Base-by-base conservation (phyloP, 1,140 invertebrate genomes). In the Gryon sp. region DNA sequence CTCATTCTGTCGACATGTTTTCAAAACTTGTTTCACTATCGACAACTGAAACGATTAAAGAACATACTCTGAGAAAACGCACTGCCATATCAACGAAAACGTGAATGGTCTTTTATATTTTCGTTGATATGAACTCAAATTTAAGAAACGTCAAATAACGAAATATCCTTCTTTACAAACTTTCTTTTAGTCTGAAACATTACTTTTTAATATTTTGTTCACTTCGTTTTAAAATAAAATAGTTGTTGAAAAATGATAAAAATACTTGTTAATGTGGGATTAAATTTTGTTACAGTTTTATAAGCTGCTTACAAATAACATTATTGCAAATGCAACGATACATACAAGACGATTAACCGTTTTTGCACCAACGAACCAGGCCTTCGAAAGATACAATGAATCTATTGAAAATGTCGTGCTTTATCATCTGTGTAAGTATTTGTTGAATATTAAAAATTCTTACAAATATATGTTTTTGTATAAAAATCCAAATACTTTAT, bases 401-500 rank as follows among this genome's bases (percentile, higher is more conserved):
- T 89, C 80, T 57, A 89, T 84, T 74, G 90, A 90, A 45, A 91
- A 91, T 57, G 84, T 94, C 52, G 92, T 94, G n/a, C 90, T 94
- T 19, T 95, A 95, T 82, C 94, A 95, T 80, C 94, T 95, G 84
- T 92, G 94, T 95, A 90, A 95, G 93, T 93, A 81, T 66, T 9
- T 32, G 2, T 11, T 9, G n/a, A 32, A 32, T 32, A 32, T 32
- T 32, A 32, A 6, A 32, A 32, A 9, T 32, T 5, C n/a, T 11
- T 4, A 24, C 22, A 24, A 7, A 4, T n/a, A 11, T 32, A 32
- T 11, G n/a, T 2, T 32, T 32, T 9, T 2, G 15, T 38, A n/a
- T n/a, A n/a, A n/a, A n/a, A n/a, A n/a, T n/a, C 4, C 0, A 22
- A 43, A 11, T 43, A 11, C n/a, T 18, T 40, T 11, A 24, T 30